Percentiles rank a stretch among this genome's conserved stretches.
Evolutionary conservation across 2,113 vertebrate species (phyloP).

Genomic region (Corydoras sp.): DNA sequence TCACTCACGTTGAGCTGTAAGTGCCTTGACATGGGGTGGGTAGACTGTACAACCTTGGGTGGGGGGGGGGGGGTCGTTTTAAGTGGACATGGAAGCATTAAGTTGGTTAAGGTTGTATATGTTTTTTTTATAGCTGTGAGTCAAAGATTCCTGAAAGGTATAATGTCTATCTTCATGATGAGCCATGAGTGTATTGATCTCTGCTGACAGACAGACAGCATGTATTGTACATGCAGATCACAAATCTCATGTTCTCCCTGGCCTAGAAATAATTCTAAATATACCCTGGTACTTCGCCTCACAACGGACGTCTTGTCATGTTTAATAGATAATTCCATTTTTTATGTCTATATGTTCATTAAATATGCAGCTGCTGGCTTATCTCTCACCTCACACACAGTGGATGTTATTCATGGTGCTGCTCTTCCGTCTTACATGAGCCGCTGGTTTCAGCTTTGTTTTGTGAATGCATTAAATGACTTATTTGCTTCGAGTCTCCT

Average conservation of each 20-base stretch:
- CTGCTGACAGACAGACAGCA: neutral
- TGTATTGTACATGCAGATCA: neutral
- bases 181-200: too few species aligned
- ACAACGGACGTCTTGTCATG: neutral
- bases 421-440: neutral
- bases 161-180: too few species aligned
- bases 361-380: neutral
- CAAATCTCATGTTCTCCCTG: neutral
- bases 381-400: neutral
- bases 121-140: too few species aligned
- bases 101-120: too few species aligned
- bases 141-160: neutral
- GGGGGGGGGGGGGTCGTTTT: too few species aligned
- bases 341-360: neutral
- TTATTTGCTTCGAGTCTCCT: too few species aligned
- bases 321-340: conserved; percentile 1
- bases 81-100: too few species aligned
- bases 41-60: too few species aligned
- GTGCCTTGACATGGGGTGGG: too few species aligned
- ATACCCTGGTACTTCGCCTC: neutral
- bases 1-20: too few species aligned
- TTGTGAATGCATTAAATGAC: too few species aligned
- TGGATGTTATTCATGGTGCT: neutral
- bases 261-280: neutral
- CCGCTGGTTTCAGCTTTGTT: neutral